Evolutionary conservation across 1,140 invertebrate species (phyloP), one percentile per base, ranked within the genome.

Genomic region (Eumeta japonica): DNA sequence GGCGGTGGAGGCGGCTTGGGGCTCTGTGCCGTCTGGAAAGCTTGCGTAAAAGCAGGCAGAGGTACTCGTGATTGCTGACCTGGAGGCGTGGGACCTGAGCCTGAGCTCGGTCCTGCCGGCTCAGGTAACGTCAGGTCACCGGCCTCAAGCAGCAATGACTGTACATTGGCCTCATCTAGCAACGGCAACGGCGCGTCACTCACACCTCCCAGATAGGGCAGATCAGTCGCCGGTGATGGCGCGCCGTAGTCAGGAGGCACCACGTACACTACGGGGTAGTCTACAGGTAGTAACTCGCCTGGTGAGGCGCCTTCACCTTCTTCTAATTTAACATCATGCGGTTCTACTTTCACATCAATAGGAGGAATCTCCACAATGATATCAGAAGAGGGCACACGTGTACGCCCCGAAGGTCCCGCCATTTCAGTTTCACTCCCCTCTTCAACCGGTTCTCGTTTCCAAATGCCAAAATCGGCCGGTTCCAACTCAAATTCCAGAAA

Each of bases 1-100:
- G 72, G 72, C 12, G 62, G 74, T 12, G 66, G 71, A 7, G 74
- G 68, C 3, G 70, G 72, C 45, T 77, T 77, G 3, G 72, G 64
- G 40, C 63, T 74, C 48, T 72, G 72, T 29, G 70, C 59, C 5
- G 72, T 75, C 41, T 74, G 72, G 46, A 77, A 77, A 24, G 67
- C 67, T 47, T 74, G 65, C 13, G 63, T 72, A 44, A 77, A 77
- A 2, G 65, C 66, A 12, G 75, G 75, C 52, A 77, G 39, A 47
- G 61, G 61, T 13, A 44, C 51, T 41, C 37, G 16, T 39, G 31
- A 13, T 24, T 36, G 24, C 10, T 17, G 27, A 13, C 16, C 16
- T 14, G 39, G n/a, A 65, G 38, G 31, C 49, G 56, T 32, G 66
- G 43, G 50, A 70, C 62, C 39, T 67, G 55, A 39, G 53, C 61